phyloP scores from a whole-genome alignment of 2,797 vertebrate genomes.

The Danio albolineatus region DNA sequence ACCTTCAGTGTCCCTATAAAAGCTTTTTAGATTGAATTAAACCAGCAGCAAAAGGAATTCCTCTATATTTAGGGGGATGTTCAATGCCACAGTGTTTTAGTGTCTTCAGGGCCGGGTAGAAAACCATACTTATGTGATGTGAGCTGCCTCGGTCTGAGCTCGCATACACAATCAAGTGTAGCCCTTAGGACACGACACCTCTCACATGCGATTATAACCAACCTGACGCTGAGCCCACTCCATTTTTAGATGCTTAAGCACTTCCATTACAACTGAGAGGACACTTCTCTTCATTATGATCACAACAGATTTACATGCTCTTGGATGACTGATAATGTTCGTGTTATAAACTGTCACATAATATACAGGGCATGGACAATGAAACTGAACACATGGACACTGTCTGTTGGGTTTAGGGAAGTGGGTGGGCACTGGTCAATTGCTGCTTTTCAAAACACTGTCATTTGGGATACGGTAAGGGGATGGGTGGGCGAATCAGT shows the following conservation, averaged over 20 bases:
- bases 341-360: not conserved
- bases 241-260: constrained; percentile 25
- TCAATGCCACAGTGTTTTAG: not conserved
- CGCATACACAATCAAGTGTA: constrained; percentile 1
- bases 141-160: constrained; percentile 11
- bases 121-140: constrained; percentile 9
- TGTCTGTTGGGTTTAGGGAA: no score
- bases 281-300: not conserved
- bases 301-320: not conserved
- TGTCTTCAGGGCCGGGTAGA: not conserved
- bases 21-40: not conserved
- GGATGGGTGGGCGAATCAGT: no score
- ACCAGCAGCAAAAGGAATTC: not conserved
- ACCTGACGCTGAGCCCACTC: constrained; percentile 17
- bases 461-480: no score
- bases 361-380: no score
- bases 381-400: no score
- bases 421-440: no score
- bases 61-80: not conserved
- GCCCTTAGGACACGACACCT: constrained; percentile 18
- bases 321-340: not conserved
- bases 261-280: constrained; percentile 6
- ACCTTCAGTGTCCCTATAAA: not conserved
- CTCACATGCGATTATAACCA: constrained; percentile 12
- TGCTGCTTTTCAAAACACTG: no score